A percentile compares a stretch with the other conserved stretches of the same genome.
These are phyloP conservation scores for Pasiphila rectangulata DNA, from an alignment of 2,888 invertebrate species.

Conservation along the genomic window DNA sequence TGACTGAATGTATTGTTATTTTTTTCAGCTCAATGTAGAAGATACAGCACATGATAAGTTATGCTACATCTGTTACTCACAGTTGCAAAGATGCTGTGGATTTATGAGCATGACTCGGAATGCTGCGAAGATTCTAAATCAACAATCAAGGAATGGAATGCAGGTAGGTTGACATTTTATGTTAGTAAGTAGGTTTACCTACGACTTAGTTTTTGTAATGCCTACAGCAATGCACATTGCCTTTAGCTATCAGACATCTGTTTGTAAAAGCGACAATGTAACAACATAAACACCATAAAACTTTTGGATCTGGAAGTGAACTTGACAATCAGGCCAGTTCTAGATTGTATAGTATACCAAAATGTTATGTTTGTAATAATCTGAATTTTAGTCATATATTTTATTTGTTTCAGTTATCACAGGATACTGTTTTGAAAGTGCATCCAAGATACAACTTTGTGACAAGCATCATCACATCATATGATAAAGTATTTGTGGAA, in stretches of 20 bases:
- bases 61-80: constrained; percentile 19
- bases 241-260: too few species aligned
- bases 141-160: not conserved
- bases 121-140: not conserved
- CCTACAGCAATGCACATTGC: too few species aligned
- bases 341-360: too few species aligned
- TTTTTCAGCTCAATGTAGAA: constrained; percentile 9
- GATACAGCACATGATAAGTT: constrained; percentile 3
- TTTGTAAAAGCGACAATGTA: too few species aligned
- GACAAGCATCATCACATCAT: not conserved
- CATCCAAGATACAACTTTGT: not conserved
- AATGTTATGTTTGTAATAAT: not conserved
- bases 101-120: constrained; percentile 15
- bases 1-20: not conserved
- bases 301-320: too few species aligned
- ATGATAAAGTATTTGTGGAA: not conserved
- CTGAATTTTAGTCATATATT: not conserved
- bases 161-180: too few species aligned
- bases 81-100: constrained; percentile 16
- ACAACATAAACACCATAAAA: too few species aligned
- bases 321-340: too few species aligned
- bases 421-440: constrained; percentile 1
- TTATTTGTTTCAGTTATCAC: constrained; percentile 12
- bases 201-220: not conserved
- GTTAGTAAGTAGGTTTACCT: not conserved